These are phyloP conservation scores for Xiphorhynchus elegans DNA, from an alignment of 2,113 vertebrate genomes.

Conservation along the genomic window DNA sequence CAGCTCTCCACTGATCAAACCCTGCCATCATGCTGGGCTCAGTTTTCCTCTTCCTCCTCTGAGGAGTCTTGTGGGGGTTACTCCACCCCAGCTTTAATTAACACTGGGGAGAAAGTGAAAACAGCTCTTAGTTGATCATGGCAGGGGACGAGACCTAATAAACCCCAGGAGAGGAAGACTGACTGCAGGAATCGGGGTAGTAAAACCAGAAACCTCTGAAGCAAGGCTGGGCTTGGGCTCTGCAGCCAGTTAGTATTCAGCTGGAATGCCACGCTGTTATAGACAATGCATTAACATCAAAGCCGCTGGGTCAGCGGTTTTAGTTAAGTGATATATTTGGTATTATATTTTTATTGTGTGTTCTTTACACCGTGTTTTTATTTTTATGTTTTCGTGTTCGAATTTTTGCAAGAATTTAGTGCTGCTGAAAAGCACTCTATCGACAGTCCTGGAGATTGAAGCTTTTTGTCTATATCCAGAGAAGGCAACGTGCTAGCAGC, in stretches of 20 bases:
- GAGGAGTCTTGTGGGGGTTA: neutral
- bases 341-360: conserved; percentile 49
- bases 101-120: conserved; percentile 27
- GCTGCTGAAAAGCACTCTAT: conserved; percentile 24
- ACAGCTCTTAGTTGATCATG: conserved; percentile 18
- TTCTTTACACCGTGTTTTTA: conserved; percentile 39
- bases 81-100: conserved; percentile 35
- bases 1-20: neutral
- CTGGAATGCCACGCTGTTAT: neutral
- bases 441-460: neutral
- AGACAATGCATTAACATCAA: conserved; percentile 59
- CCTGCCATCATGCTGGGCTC: neutral
- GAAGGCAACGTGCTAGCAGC: neutral
- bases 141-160: conserved; percentile 19
- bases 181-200: conserved; percentile 18
- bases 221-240: neutral
- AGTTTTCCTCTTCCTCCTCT: neutral
- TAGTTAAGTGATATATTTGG: conserved; percentile 62
- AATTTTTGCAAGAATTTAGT: conserved; percentile 48
- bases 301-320: conserved; percentile 46
- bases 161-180: conserved; percentile 17
- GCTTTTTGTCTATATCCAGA: neutral
- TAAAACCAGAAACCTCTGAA: conserved; percentile 41
- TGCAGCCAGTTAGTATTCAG: conserved; percentile 30
- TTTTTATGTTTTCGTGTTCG: conserved; percentile 46